Percentiles rank a stretch among this genome's conserved stretches.
phyloP scores from a whole-genome alignment of 2,888 invertebrate species.

The Tineola bisselliella region DNA sequence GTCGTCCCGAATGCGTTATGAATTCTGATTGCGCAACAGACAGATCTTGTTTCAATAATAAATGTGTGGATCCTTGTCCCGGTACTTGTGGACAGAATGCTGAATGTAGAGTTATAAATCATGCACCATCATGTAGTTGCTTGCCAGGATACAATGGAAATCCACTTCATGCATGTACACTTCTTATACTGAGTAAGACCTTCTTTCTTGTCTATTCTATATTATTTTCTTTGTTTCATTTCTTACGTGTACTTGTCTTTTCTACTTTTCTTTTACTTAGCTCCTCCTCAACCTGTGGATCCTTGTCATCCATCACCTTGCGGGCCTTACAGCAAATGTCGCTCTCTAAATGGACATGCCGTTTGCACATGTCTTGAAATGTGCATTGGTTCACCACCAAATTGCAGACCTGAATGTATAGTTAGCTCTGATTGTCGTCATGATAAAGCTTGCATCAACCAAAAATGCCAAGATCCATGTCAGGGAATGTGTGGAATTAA shows the following conservation, averaged over 20 bases:
- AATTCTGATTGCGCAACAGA: slow-evolving; percentile 78
- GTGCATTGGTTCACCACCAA: slow-evolving; percentile 79
- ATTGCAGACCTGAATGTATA: slow-evolving; percentile 81
- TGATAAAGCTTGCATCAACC: slow-evolving; percentile 79
- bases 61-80: slow-evolving; percentile 81
- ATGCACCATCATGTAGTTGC: slow-evolving; percentile 81
- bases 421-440: slow-evolving; percentile 81
- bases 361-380: slow-evolving; percentile 80
- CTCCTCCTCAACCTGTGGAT: slow-evolving; percentile 60
- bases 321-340: slow-evolving; percentile 81
- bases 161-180: slow-evolving; percentile 73
- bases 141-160: slow-evolving; percentile 77
- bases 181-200: slow-evolving; percentile 68
- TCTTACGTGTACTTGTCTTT: slow-evolving; percentile 19
- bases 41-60: slow-evolving; percentile 79
- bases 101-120: slow-evolving; percentile 78
- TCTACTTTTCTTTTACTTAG: slow-evolving; percentile 36
- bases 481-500: slow-evolving; percentile 79
- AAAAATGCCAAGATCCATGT: slow-evolving; percentile 82
- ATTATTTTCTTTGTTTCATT: slow-evolving; percentile 19
- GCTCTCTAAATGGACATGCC: slow-evolving; percentile 75
- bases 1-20: slow-evolving; percentile 83
- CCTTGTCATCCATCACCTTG: slow-evolving; percentile 83
- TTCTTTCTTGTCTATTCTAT: slow-evolving; percentile 38
- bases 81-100: slow-evolving; percentile 82